Base-by-base conservation (phyloP, 2,113 vertebrate species). In the Cephalophus harveyi region DNA sequence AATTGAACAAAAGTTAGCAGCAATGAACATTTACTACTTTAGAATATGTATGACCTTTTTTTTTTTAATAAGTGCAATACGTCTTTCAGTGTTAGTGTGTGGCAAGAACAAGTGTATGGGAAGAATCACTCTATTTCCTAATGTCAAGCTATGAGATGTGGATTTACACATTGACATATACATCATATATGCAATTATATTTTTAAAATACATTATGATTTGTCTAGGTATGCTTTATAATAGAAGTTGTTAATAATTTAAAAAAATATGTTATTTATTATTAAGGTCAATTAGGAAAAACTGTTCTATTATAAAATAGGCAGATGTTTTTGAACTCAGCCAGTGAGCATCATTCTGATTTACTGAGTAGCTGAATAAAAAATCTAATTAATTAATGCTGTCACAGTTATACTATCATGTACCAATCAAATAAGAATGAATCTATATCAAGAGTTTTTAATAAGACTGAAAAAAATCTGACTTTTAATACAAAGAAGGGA, bases 1-100 rank as follows among this genome's bases (percentile, higher is more conserved):
- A 96, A 96, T 95, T 59, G 98, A 98, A 97, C 40, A 82, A 96
- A 97, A 97, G 91, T 54, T 87, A 97, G 79, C 43, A 96, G 59
- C 40, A 84, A 87, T 64, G 60, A 59, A 83, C 67, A 79, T 59
- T 91, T 57, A 91, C 55, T 74, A 85, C 87, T 95, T 91, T 82
- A 81, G 64, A 89, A 95, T 93, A 48, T 93, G 13, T 36, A 7
- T 12, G 13, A 40, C 19, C 10, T 91, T 87, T 96, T 76, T 12
- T 81, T 96, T 76, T 15, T 93, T 9, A 55, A 27, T 43, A 89
- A 87, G 23, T 55, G 54, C 6, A 84, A 92, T 91, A 12, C 40
- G 6, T 84, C 81, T 64, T 74, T 54, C 11, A 91, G 7, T 40
- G 46, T 95, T 48, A 74, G 46, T 50, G 25, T 43, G 12, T 79